Evolutionary conservation across 2,797 vertebrate species (phyloP).

Genomic region (Pempheris klunzingeri): DNA sequence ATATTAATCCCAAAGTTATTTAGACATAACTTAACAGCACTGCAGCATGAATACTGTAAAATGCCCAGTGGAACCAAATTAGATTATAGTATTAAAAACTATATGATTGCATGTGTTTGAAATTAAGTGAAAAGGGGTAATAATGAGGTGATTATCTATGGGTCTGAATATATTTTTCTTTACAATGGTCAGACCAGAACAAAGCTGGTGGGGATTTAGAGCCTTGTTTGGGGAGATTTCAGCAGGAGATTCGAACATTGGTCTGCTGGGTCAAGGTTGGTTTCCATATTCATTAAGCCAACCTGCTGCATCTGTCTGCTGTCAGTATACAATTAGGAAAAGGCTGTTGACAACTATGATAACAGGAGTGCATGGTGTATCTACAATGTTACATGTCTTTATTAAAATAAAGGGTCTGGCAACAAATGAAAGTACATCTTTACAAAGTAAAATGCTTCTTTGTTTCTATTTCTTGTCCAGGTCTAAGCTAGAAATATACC

Average conservation of each 20-base stretch:
- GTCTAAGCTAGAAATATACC: not conserved
- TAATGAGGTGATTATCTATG: not conserved
- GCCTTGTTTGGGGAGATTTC: conserved; percentile 15
- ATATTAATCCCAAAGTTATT: not conserved
- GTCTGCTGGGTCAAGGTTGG: not conserved
- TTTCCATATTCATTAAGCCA: not conserved
- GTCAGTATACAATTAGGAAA: not conserved
- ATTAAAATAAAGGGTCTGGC: not conserved
- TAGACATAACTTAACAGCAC: not conserved
- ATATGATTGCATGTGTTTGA: not conserved
- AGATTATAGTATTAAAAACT: not conserved
- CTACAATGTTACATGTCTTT: not conserved
- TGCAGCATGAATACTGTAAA: not conserved
- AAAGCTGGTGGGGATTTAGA: conserved; percentile 3
- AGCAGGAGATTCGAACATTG: not conserved
- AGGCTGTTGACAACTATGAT: not conserved
- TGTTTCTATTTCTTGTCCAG: not conserved
- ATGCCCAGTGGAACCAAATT: not conserved
- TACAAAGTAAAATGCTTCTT: not conserved
- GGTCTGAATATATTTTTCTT: not conserved
- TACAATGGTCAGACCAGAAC: conserved; percentile 3
- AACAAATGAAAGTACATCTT: not conserved
- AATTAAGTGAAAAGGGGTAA: not conserved
- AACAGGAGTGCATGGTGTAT: not conserved
- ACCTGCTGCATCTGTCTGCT: not conserved